Base-by-base conservation (phyloP, 2,113 vertebrate species). In the Prolemur simus region DNA sequence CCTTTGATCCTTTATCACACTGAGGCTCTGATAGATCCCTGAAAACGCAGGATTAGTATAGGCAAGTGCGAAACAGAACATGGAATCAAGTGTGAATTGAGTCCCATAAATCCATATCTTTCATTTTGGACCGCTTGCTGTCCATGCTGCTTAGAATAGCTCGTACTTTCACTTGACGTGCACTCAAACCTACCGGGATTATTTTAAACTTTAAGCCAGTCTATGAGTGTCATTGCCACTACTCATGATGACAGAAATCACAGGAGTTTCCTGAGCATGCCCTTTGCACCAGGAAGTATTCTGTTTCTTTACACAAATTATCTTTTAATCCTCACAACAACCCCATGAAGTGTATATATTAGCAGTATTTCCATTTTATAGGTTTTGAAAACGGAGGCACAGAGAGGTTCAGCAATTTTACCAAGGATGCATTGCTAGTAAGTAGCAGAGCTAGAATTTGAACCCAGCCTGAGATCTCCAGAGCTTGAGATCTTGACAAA, bases 261-360 rank as follows among this genome's bases (percentile, higher is more conserved):
- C 32, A 66, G 14, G 13, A 20, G 27, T n/a, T 76, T 76, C 42
- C 68, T 63, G 27, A 83, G 23, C 15, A 17, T 8, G 8, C 11
- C 8, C 47, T 15, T n/a, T 54, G 14, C 29, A 32, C 13, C n/a
- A 18, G 0, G 0, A 1, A 1, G 8, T 45, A 15, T 9, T 13
- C 56, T 74, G n/a, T 13, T n/a, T 37, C 49, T 82, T 91, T 27
- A 78, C 6, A 20, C 63, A 77, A 77, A 74, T 37, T 13, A 58
- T 23, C 39, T 12, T 39, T 32, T 15, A 52, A 60, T 47, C n/a
- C 32, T 94, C 52, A 15, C 64, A 39, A 68, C 32, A 54, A 25
- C 23, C 29, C 47, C n/a, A 23, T 27, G 54, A 89, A 76, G 21
- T 13, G 1, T 17, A 58, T 37, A 42, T 14, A 10, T 34, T 56